Percentiles rank a stretch among this genome's conserved stretches.
phyloP scores from a whole-genome alignment of 2,113 vertebrate genomes.

The Thryonomys swinderianus region DNA sequence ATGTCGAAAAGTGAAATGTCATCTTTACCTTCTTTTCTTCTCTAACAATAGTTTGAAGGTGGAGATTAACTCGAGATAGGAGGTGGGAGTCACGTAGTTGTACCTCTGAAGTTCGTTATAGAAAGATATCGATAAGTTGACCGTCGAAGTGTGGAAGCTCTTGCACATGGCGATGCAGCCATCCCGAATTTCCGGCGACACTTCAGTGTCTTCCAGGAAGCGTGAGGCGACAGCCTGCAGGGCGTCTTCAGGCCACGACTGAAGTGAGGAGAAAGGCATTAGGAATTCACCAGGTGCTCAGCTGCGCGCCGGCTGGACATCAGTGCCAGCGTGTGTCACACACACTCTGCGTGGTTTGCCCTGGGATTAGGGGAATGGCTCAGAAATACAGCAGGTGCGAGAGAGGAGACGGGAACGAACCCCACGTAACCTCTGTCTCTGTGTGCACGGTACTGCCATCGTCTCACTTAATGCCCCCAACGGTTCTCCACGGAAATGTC shows the following conservation, averaged over 20 bases:
- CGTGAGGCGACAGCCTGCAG: constrained; percentile 93
- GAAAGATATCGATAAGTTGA: constrained; percentile 89
- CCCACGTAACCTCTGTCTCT: neutral
- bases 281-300: constrained; percentile 29
- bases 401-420: neutral
- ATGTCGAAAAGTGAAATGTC: constrained; percentile 10
- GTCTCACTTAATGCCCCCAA: neutral
- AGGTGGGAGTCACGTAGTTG: constrained; percentile 96
- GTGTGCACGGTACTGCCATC: neutral
- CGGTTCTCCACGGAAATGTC: neutral
- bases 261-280: constrained; percentile 62
- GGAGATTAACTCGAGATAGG: constrained; percentile 95
- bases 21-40: constrained; percentile 90
- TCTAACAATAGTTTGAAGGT: constrained; percentile 93
- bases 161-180: constrained; percentile 95
- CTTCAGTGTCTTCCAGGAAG: constrained; percentile 93
- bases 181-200: constrained; percentile 88
- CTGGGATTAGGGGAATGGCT: neutral
- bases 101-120: constrained; percentile 90
- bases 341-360: neutral
- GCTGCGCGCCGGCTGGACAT: neutral
- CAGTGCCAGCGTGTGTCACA: neutral
- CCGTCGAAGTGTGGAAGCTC: constrained; percentile 93
- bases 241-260: constrained; percentile 95
- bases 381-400: neutral